Evolutionary conservation across 2,113 vertebrate species (phyloP).

Genomic region (Aegithalos caudatus): DNA sequence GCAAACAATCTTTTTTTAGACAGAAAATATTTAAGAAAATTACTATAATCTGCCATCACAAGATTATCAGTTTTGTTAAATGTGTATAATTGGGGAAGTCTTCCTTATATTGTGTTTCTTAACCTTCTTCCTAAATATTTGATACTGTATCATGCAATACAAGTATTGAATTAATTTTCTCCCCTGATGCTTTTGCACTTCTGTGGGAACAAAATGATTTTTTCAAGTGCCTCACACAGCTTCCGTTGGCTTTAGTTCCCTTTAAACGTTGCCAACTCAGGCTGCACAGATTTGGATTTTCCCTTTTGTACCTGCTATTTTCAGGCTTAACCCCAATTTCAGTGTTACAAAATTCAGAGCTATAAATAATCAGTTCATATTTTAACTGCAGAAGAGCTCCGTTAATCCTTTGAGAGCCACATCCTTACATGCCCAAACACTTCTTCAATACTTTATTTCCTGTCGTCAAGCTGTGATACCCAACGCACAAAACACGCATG

Average conservation of each 20-base stretch:
- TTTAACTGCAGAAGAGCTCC: not conserved
- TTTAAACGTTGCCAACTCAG: constrained; percentile 32
- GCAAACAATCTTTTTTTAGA: not conserved
- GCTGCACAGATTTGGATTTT: constrained; percentile 1
- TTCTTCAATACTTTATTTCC: constrained; percentile 28
- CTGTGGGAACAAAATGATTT: constrained; percentile 49
- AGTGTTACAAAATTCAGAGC: not conserved
- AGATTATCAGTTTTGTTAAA: not conserved
- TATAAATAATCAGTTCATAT: constrained; percentile 39
- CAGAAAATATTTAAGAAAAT: not conserved
- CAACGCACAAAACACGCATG: not conserved
- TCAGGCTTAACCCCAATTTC: constrained; percentile 34
- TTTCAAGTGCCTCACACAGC: constrained; percentile 42
- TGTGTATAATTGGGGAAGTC: not conserved
- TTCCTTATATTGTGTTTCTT: not conserved
- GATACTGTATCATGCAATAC: not conserved
- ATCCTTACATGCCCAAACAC: not conserved
- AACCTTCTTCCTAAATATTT: not conserved
- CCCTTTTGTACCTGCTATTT: constrained; percentile 46
- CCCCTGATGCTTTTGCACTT: constrained; percentile 1
- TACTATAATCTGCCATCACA: not conserved
- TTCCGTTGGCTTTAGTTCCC: constrained; percentile 43
- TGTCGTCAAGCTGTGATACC: not conserved
- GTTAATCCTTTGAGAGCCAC: constrained; percentile 17
- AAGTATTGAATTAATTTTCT: constrained; percentile 24